Conservation (phyloP, 2,888 invertebrate species). For the Ormyrus rosae region DNA sequence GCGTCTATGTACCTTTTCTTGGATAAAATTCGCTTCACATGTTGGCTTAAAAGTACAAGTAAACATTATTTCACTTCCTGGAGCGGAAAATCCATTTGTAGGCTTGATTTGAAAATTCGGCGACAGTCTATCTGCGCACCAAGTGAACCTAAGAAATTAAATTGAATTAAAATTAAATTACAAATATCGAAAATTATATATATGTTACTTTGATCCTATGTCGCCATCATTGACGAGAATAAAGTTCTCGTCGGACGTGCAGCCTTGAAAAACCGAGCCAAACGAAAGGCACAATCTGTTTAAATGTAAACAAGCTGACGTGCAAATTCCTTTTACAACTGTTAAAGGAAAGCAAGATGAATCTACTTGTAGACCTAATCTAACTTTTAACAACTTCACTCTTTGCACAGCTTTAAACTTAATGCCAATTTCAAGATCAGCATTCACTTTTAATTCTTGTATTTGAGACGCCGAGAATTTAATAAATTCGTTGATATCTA, state of each 20-base stretch:
- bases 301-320: conserved; percentile 77
- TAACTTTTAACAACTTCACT: conserved; percentile 70
- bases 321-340: conserved; percentile 77
- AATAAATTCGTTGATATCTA: conserved; percentile 61
- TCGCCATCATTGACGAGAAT: conserved; percentile 79
- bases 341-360: conserved; percentile 77
- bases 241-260: conserved; percentile 74
- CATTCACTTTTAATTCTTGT: conserved; percentile 68
- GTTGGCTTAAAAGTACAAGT: conserved; percentile 80
- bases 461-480: conserved; percentile 68
- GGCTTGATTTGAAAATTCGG: conserved; percentile 81
- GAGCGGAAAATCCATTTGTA: conserved; percentile 80
- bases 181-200: conserved; percentile 12
- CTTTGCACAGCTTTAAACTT: conserved; percentile 71
- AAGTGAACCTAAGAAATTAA: conserved; percentile 75
- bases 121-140: conserved; percentile 75
- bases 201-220: conserved; percentile 76
- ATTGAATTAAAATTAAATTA: neutral
- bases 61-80: conserved; percentile 81
- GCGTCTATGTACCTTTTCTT: conserved; percentile 67
- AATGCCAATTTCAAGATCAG: conserved; percentile 70
- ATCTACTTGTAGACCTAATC: conserved; percentile 77
- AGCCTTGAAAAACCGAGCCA: conserved; percentile 77
- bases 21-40: conserved; percentile 70
- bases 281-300: conserved; percentile 77